These are phyloP conservation scores for Pogonocherus hispidulus DNA, from an alignment of 2,888 invertebrate species.

Conservation along the genomic window DNA sequence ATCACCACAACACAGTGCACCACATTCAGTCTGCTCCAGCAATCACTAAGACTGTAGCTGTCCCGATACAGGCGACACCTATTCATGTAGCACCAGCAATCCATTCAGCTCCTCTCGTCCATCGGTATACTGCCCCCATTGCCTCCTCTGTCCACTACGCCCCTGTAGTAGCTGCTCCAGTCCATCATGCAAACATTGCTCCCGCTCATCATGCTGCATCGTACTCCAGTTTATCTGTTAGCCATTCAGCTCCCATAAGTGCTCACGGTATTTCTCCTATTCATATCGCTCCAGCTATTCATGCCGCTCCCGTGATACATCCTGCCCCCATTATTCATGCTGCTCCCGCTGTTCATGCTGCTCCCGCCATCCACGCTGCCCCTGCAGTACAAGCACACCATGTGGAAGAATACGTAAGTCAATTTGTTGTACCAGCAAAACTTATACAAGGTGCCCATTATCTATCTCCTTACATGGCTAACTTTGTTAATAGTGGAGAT, in stretches of 20 bases:
- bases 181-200: not conserved
- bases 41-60: conserved; percentile 34
- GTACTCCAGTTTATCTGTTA: conserved; percentile 31
- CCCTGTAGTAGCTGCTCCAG: conserved; percentile 37
- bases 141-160: conserved; percentile 30
- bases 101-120: not conserved
- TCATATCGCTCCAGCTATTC: conserved; percentile 38
- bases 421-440: not conserved
- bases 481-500: too few species aligned
- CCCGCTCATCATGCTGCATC: conserved; percentile 30
- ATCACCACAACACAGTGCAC: conserved; percentile 52
- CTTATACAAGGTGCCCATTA: too few species aligned
- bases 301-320: conserved; percentile 37
- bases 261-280: conserved; percentile 22
- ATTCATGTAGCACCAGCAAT: not conserved
- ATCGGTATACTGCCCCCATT: conserved; percentile 12
- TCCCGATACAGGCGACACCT: conserved; percentile 25
- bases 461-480: too few species aligned
- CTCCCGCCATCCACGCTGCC: conserved; percentile 36
- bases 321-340: conserved; percentile 35
- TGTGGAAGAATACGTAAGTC: conserved; percentile 47
- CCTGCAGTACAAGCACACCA: conserved; percentile 43
- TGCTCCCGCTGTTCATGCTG: conserved; percentile 37
- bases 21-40: conserved; percentile 48
- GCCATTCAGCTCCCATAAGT: conserved; percentile 23